phyloP scores from a whole-genome alignment of 2,888 invertebrate genomes.

The Pseudococcus longispinus region DNA sequence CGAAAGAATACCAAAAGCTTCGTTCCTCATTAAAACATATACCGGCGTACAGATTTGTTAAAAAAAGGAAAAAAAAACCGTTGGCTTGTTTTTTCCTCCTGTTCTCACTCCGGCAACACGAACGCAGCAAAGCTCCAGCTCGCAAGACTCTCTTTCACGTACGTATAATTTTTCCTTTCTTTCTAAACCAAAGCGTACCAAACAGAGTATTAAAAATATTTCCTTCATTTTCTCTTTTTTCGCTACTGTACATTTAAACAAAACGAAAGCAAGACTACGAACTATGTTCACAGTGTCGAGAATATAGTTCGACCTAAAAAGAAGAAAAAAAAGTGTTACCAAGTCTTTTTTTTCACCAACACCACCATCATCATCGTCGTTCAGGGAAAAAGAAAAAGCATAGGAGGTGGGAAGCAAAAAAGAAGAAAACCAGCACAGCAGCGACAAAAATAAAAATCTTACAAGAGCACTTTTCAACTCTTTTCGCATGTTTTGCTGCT shows the following conservation, averaged over 20 bases:
- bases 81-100: slow-evolving; percentile 6
- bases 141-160: background rate
- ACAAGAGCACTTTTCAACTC: slow-evolving; percentile 51
- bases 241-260: background rate
- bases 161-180: slow-evolving; percentile 6
- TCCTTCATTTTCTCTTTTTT: slow-evolving; percentile 49
- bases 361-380: background rate
- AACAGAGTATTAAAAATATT: slow-evolving; percentile 52
- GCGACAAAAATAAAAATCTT: slow-evolving; percentile 55
- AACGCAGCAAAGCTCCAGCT: background rate
- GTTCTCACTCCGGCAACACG: background rate
- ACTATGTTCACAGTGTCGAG: slow-evolving; percentile 17
- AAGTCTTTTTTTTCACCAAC: background rate
- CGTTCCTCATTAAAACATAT: slow-evolving; percentile 44
- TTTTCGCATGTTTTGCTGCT: background rate
- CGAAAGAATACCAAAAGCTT: slow-evolving; percentile 46
- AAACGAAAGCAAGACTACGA: slow-evolving; percentile 26
- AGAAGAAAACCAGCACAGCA: background rate
- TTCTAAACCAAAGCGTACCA: background rate
- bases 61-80: slow-evolving; percentile 28
- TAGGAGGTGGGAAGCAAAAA: background rate
- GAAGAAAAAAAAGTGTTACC: background rate
- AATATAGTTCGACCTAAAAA: slow-evolving; percentile 52
- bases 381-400: background rate
- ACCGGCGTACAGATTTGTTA: background rate